Percentiles rank a stretch among this genome's conserved stretches.
Evolutionary conservation across 1,140 invertebrate genomes (phyloP).

Genomic region (Augochlora pura): DNA sequence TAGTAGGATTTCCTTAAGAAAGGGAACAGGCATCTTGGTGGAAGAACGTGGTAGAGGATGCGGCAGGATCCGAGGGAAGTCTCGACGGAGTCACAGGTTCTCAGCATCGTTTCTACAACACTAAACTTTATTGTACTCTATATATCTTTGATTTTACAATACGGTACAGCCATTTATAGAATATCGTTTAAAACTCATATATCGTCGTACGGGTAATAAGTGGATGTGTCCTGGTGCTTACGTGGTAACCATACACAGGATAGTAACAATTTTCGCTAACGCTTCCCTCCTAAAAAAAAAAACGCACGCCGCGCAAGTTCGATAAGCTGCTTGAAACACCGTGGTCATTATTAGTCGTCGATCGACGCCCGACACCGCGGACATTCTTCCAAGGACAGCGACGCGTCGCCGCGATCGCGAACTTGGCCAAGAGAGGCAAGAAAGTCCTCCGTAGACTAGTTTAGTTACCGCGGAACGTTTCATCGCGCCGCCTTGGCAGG

Average conservation of each 20-base stretch:
- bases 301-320: constrained; percentile 75
- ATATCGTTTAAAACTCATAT: constrained; percentile 70
- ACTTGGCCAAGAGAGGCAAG: no score
- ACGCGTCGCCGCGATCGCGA: neutral
- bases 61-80: no score
- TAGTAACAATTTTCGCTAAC: constrained; percentile 74
- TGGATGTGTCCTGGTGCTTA: constrained; percentile 46
- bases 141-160: constrained; percentile 77
- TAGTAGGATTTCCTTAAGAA: no score
- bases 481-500: no score
- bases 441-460: no score
- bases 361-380: constrained; percentile 19
- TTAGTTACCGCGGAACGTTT: no score
- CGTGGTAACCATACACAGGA: constrained; percentile 65
- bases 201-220: constrained; percentile 60
- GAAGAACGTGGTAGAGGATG: no score
- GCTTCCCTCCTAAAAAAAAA: constrained; percentile 68
- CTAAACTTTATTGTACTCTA: constrained; percentile 74
- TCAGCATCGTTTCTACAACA: constrained; percentile 48
- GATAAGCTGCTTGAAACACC: constrained; percentile 45
- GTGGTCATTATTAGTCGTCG: constrained; percentile 37
- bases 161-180: constrained; percentile 78
- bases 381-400: no score
- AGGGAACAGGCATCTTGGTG: no score
- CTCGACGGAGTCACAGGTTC: no score